phyloP scores from a whole-genome alignment of 2,797 vertebrate species.

The Eleutherodactylus coqui region DNA sequence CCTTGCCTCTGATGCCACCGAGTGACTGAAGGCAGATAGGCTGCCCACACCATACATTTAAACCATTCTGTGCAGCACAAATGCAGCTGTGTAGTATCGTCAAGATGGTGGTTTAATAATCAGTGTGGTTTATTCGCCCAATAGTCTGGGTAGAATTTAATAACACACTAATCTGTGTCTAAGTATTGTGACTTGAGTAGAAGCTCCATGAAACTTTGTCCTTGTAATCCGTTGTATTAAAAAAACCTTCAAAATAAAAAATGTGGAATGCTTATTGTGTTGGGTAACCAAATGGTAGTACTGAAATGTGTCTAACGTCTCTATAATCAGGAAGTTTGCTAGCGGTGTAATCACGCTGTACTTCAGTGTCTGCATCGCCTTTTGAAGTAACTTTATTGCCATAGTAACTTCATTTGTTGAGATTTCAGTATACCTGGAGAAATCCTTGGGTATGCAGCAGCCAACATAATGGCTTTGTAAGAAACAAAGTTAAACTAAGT shows the following conservation, averaged over 20 bases:
- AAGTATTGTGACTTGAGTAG: conserved; percentile 75
- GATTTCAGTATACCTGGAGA: too few species aligned
- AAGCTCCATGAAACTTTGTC: conserved; percentile 62
- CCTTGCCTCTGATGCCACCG: conserved; percentile 17
- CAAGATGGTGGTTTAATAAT: conserved; percentile 22
- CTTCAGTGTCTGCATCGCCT: too few species aligned
- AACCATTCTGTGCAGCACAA: conserved; percentile 38
- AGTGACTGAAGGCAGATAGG: conserved; percentile 22
- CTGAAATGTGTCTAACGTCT: neutral
- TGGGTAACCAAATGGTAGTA: neutral
- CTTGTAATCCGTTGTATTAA: conserved; percentile 75
- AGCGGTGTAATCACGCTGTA: neutral
- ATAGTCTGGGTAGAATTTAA: neutral
- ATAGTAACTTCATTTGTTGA: too few species aligned
- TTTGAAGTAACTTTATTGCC: too few species aligned
- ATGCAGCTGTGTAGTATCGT: conserved; percentile 11
- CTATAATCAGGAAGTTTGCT: too few species aligned
- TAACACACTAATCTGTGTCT: conserved; percentile 63
- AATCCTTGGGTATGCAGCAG: too few species aligned
- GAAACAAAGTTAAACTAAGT: too few species aligned
- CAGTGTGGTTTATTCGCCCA: neutral
- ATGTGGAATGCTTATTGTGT: conserved; percentile 70
- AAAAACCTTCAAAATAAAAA: conserved; percentile 76
- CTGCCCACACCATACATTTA: neutral
- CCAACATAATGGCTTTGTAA: too few species aligned